Evolutionary conservation across 2,888 invertebrate genomes (phyloP), one percentile per base, ranked within the genome.

Genomic region (Stenoptilia bipunctidactyla): DNA sequence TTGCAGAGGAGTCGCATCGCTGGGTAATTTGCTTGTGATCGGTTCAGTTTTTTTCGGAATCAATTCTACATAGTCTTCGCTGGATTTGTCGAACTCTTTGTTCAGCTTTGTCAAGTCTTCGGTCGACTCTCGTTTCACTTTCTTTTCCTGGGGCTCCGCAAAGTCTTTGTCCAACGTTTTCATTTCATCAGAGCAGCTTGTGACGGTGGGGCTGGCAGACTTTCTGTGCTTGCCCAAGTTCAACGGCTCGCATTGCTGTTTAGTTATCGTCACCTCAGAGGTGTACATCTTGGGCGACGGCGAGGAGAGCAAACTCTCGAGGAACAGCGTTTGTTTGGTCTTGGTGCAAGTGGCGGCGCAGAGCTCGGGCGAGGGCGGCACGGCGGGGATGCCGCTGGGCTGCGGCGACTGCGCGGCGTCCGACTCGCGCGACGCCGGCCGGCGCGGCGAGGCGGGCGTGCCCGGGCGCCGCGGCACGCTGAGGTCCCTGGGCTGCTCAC

Each of bases 401-500:
- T 89, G 89, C 2, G 91, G 90, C 4, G 91, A 91, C 61, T 90
- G 90, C 59, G 90, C 87, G 27, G 90, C 87, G 61, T 90, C 90
- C 1, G 90, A 90, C 53, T 88, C 89, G 45, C 89, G 85, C 1
- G 90, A 90, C 4, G 88, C 87, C 5, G 90, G 89, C 43, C 90
- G 74, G 45, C 76, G 61, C 37, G 77, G 82, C 37, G 85, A 85
- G 45, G 74, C 70, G 50, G 20, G 75, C 37, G 75, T 77, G 33
- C 69, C 79, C 50, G 58, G 50, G 54, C 64, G 74, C 63, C 87
- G 87, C 50, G 85, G 90, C 52, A 83, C 76, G 50, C 85, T 87
- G 40, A 89, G 66, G 57, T 89, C 89, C 63, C 82, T 87, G 42
- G 89, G 87, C 43, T 85, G 75, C 46, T 88, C 88, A 42, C 88